Conservation (phyloP, 1,140 invertebrate species). For the Bombus pyrosoma region DNA sequence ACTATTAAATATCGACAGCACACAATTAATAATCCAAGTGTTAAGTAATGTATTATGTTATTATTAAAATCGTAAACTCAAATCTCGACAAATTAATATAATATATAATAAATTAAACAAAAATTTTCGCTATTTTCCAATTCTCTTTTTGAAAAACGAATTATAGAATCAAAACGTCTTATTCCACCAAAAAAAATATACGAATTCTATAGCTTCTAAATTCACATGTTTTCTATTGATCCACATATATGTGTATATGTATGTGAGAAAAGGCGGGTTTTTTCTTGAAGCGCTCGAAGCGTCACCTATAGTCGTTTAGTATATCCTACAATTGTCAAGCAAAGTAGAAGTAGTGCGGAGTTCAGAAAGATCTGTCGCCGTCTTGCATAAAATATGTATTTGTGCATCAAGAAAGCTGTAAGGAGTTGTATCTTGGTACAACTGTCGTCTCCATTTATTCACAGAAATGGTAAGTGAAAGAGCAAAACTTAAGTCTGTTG, state of each 20-base stretch:
- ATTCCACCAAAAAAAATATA: neutral
- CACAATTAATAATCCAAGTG: neutral
- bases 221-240: neutral
- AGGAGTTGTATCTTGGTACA: neutral
- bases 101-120: neutral
- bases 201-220: neutral
- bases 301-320: neutral
- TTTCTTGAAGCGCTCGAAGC: neutral
- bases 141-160: too few relatives aligned
- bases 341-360: neutral
- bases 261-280: neutral
- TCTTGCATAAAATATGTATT: neutral
- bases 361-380: neutral
- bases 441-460: neutral
- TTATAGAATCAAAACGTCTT: too few relatives aligned
- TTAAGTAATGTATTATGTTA: neutral
- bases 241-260: neutral
- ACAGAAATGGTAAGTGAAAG: neutral
- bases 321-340: neutral
- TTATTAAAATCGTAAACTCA: neutral
- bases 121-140: neutral
- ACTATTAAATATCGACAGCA: neutral
- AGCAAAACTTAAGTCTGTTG: neutral
- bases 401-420: neutral
- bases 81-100: neutral